These are phyloP conservation scores for Apostichopus californicus DNA, from an alignment of 35 echinoderm and acorn worm species.

Conservation along the genomic window DNA sequence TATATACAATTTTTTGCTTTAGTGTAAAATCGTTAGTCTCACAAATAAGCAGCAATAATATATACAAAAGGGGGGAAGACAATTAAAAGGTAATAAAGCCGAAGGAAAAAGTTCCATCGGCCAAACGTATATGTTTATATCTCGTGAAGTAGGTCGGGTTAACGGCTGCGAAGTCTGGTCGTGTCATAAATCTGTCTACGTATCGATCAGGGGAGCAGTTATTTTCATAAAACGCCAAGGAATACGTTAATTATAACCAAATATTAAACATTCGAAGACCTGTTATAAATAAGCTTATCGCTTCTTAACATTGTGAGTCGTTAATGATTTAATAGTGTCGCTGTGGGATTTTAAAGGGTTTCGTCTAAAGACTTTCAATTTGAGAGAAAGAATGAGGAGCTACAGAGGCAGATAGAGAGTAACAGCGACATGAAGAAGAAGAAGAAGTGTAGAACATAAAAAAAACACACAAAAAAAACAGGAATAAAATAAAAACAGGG, in stretches of 20 bases:
- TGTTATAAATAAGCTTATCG: neutral
- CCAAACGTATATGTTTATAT: neutral
- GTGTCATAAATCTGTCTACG: neutral
- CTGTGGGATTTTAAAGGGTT: neutral
- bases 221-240: neutral
- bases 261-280: neutral
- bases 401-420: no score
- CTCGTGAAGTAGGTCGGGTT: conserved; percentile 5
- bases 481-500: no score
- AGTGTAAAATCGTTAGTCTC: no score
- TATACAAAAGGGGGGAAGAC: neutral
- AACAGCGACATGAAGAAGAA: no score
- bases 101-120: neutral
- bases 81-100: neutral
- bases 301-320: neutral
- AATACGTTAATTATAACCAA: conserved; percentile 10
- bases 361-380: neutral
- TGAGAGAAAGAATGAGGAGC: no score
- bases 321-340: conserved; percentile 13
- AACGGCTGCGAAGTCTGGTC: neutral
- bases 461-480: no score
- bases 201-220: neutral
- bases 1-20: no score
- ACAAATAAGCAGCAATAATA: neutral
- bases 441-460: no score